A percentile compares a stretch with the other conserved stretches of the same genome.
phyloP scores from a whole-genome alignment of 2,113 vertebrate genomes.

The Xerus inauris region DNA sequence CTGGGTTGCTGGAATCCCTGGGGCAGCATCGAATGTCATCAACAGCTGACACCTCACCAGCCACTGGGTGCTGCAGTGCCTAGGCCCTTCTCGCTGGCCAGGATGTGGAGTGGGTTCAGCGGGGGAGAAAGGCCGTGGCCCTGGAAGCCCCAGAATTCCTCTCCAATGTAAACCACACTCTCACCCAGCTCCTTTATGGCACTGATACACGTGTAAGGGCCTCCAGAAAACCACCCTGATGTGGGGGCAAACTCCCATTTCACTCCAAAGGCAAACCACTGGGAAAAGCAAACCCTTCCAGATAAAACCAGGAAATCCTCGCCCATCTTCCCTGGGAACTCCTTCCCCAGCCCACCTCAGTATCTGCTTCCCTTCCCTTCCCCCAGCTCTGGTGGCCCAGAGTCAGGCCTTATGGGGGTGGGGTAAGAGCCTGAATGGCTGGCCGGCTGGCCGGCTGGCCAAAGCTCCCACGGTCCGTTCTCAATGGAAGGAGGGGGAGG shows the following conservation, averaged over 20 bases:
- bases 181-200: fast-evolving
- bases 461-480: not conserved
- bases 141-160: not conserved
- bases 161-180: not conserved
- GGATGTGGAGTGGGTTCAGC: not conserved
- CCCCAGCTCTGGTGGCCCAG: not conserved
- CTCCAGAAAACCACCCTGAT: not conserved
- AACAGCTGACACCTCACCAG: constrained; percentile 51
- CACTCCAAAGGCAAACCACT: not conserved
- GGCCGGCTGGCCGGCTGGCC: constrained; percentile 37
- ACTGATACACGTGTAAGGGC: not conserved
- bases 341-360: not conserved
- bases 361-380: not conserved
- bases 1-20: constrained; percentile 54
- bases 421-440: constrained; percentile 30
- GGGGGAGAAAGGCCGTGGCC: not conserved
- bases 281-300: not conserved
- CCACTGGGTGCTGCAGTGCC: not conserved
- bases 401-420: not conserved
- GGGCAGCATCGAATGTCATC: constrained; percentile 63
- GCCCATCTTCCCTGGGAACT: not conserved
- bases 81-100: not conserved
- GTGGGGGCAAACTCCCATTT: not conserved
- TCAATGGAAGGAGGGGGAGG: constrained; percentile 65
- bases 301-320: not conserved